Evolutionary conservation across 2,888 invertebrate species (phyloP), one percentile per base, ranked within the genome.

Genomic region (Nomada flava): DNA sequence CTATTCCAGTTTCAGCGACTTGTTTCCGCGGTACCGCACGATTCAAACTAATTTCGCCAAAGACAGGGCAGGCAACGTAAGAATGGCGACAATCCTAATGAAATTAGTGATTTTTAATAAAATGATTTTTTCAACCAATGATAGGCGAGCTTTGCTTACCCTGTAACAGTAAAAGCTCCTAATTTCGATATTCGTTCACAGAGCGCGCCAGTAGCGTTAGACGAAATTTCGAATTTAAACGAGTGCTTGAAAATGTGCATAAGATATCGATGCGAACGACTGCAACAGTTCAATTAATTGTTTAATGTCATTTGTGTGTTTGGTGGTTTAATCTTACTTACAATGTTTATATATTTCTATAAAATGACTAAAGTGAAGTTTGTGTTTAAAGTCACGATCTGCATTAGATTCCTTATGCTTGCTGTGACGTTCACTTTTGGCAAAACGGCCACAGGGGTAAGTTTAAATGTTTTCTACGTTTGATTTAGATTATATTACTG

Each of bases 181-280:
- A 64, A 20, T 18, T 79, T 18, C 15, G 1, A 2, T 18, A 7
- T 0, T 36, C 2, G 2, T 36, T 18, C 59, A 72, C 0, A 82
- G 82, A 62, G 69, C 2, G 18, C 80, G 76, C 75, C 42, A 81
- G 44, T 2, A 36, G 44, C 57, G 60, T 18, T 26, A 64, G 59
- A 26, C 2, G 26, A 50, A 69, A 57, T 63, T 62, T 52, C 62
- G 26, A 13, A 9, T 63, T 20, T 26, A 67, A 62, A 47, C 5
- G 26, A 4, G 20, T 55, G 42, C n/a, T 78, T 52, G 10, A 18
- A 29, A 36, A 42, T 5, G 55, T 13, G 23, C 47, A n/a, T 2
- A 23, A 11, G 2, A 18, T 11, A 20, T 57, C n/a, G 26, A 29
- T 2, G 7, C 11, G 18, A 29, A 29, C 13, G 10, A n/a, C 47